Evolutionary conservation across 2,888 invertebrate genomes (phyloP).

Genomic region (Lasioglossum zephyrum): DNA sequence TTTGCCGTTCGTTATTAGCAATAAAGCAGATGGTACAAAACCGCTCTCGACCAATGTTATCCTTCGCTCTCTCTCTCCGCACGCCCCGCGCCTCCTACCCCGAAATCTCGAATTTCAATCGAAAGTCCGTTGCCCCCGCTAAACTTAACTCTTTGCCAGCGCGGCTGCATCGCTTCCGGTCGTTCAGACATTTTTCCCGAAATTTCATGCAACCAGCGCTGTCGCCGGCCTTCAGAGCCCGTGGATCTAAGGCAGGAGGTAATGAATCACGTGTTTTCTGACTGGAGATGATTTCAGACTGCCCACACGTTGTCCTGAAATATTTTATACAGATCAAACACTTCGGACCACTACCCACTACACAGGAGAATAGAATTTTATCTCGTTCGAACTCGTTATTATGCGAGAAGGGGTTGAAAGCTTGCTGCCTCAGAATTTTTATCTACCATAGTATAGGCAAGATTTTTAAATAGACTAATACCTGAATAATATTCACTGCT

Average conservation of each 20-base stretch:
- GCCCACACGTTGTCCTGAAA: not conserved
- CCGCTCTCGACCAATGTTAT: not conserved
- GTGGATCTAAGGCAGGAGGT: not conserved
- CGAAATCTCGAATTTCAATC: conserved; percentile 60
- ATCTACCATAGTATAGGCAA: not conserved
- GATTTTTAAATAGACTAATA: not conserved
- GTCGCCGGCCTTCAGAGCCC: conserved; percentile 46
- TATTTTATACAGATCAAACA: not conserved
- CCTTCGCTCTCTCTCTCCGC: not conserved
- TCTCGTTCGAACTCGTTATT: no score
- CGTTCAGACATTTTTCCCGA: conserved; percentile 68
- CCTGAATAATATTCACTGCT: no score
- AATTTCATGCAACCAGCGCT: conserved; percentile 55
- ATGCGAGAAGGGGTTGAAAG: not conserved
- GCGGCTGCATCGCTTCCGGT: conserved; percentile 62
- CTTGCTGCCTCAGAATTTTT: not conserved
- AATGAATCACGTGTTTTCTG: conserved; percentile 5
- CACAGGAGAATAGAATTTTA: no score
- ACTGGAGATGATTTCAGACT: not conserved
- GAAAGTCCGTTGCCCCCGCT: conserved; percentile 63
- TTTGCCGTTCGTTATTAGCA: conserved; percentile 4
- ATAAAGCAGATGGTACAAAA: not conserved
- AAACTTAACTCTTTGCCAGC: conserved; percentile 64
- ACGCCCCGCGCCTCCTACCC: not conserved
- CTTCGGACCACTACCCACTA: not conserved